These are phyloP conservation scores for Gambusia holbrooki DNA, from an alignment of 2,113 vertebrate genomes.

Conservation along the genomic window DNA sequence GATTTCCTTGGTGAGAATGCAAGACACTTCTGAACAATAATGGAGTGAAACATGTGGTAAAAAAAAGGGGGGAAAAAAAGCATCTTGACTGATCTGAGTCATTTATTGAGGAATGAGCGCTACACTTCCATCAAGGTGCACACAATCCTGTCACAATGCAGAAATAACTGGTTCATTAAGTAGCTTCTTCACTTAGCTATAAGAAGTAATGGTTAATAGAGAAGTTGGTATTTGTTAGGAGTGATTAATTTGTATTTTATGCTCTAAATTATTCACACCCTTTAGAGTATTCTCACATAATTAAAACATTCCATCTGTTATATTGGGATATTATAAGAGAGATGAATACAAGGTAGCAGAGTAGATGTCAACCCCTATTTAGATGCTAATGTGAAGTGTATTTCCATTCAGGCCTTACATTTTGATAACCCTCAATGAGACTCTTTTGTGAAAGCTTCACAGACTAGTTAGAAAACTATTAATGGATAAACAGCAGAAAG, in stretches of 20 bases:
- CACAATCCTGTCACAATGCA: not conserved
- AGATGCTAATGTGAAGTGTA: not conserved
- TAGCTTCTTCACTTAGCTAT: not conserved
- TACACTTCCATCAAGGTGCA: not conserved
- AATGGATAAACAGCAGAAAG: not conserved
- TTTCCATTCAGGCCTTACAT: not conserved
- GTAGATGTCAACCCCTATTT: not conserved
- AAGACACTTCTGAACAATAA: slow-evolving; percentile 6
- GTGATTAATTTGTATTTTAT: no score
- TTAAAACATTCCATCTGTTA: no score
- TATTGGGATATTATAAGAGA: no score
- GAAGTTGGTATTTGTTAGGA: not conserved
- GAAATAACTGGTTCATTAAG: not conserved
- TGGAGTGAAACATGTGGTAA: not conserved
- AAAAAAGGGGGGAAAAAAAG: not conserved
- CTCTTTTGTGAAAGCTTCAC: not conserved
- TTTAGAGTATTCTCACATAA: not conserved
- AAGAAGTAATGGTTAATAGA: not conserved
- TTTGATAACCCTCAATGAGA: not conserved
- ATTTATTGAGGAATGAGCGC: no score
- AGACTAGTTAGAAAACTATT: not conserved
- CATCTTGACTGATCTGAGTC: not conserved
- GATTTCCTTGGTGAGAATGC: slow-evolving; percentile 11
- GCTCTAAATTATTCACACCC: not conserved
- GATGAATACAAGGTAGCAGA: not conserved